Percentiles rank a stretch among this genome's conserved stretches.
Evolutionary conservation across 2,797 vertebrate species (phyloP).

Genomic region (Pristis pectinata): DNA sequence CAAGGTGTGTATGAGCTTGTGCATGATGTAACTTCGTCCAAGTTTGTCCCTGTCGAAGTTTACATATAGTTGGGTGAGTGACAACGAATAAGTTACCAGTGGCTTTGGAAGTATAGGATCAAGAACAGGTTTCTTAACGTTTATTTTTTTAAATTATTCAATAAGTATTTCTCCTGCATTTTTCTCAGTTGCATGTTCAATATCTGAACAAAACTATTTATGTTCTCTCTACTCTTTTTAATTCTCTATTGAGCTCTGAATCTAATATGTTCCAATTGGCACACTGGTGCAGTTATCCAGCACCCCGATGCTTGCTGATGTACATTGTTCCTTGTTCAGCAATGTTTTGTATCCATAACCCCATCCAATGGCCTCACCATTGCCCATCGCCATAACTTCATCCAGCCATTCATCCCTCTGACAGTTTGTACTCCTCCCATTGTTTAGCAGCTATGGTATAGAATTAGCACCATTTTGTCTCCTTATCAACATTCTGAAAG

Average conservation of each 20-base stretch:
- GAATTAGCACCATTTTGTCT: background rate
- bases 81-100: background rate
- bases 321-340: background rate
- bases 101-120: background rate
- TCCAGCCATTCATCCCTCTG: background rate
- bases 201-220: background rate
- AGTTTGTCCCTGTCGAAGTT: background rate
- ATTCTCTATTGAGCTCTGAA: background rate
- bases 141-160: background rate
- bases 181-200: background rate
- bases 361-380: background rate
- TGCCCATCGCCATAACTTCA: background rate
- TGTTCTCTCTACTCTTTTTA: background rate
- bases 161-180: background rate
- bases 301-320: background rate
- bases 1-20: background rate
- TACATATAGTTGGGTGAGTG: background rate
- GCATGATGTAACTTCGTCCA: background rate
- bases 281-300: background rate
- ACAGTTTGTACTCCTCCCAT: background rate
- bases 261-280: background rate
- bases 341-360: background rate
- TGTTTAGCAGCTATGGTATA: background rate
- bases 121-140: background rate
- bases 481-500: background rate